These are phyloP conservation scores for Malacosoma neustria DNA, from an alignment of 2,888 invertebrate species.

Conservation along the genomic window DNA sequence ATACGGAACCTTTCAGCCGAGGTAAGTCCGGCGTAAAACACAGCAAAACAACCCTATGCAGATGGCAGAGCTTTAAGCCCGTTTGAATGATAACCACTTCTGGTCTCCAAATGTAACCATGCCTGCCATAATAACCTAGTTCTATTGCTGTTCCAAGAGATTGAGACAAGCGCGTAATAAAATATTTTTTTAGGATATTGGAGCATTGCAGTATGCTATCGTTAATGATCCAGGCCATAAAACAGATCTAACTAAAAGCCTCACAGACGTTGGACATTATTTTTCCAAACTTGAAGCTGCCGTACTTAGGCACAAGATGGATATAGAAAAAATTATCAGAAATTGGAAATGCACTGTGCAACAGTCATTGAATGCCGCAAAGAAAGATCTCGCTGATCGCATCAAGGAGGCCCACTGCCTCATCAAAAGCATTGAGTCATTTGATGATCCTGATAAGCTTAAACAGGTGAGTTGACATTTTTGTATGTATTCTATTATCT, in stretches of 20 bases:
- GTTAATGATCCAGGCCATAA: constrained; percentile 36
- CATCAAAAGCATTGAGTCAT: too few species aligned
- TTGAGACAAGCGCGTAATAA: too few species aligned
- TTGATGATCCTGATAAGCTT: constrained; percentile 28
- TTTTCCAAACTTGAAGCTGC: constrained; percentile 65
- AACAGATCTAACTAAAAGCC: constrained; percentile 31
- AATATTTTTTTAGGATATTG: constrained; percentile 49
- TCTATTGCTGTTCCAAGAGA: too few species aligned
- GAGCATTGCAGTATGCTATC: constrained; percentile 44
- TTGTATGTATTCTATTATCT: too few species aligned
- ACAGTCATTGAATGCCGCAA: constrained; percentile 38
- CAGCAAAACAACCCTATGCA: too few species aligned
- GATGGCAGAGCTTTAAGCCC: too few species aligned
- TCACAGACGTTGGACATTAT: constrained; percentile 57
- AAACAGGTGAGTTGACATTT: constrained; percentile 42
- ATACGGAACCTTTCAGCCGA: too few species aligned
- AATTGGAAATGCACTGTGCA: constrained; percentile 38
- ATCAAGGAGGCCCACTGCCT: constrained; percentile 38
- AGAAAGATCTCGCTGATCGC: constrained; percentile 30
- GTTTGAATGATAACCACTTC: too few species aligned
- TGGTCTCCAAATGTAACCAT: too few species aligned
- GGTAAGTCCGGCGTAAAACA: too few species aligned
- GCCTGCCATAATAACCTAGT: too few species aligned
- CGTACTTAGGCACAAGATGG: constrained; percentile 68
- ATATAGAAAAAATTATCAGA: constrained; percentile 42